Conservation (phyloP, 1,140 invertebrate genomes). For the Trichonephila inaurata region DNA sequence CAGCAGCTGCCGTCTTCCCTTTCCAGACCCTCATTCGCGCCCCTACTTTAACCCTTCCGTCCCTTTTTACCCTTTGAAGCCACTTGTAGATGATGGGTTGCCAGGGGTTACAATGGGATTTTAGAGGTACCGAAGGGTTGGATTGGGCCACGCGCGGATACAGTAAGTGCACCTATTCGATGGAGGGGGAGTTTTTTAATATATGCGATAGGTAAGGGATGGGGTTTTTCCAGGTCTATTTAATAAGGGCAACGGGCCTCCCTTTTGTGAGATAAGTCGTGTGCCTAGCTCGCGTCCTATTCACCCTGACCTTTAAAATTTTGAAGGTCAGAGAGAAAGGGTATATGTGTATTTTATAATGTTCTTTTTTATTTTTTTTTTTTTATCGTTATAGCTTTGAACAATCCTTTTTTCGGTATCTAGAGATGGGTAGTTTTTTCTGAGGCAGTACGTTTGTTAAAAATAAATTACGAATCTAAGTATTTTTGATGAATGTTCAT, state of each 20-base stretch:
- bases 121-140: conserved; percentile 55
- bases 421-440: too few relatives aligned
- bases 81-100: conserved; percentile 50
- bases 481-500: too few relatives aligned
- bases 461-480: too few relatives aligned
- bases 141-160: conserved; percentile 41
- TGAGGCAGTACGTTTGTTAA: too few relatives aligned
- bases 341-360: neutral
- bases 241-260: conserved; percentile 31
- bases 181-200: conserved; percentile 28
- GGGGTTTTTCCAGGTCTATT: neutral
- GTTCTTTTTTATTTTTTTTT: too few relatives aligned
- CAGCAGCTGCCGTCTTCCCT: conserved; percentile 47
- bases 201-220: neutral
- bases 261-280: conserved; percentile 32
- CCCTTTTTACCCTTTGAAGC: conserved; percentile 58
- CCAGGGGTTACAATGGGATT: conserved; percentile 12
- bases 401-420: too few relatives aligned
- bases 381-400: too few relatives aligned
- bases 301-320: conserved; percentile 65
- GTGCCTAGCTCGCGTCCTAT: conserved; percentile 43
- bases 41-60: conserved; percentile 53
- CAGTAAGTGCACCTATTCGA: conserved; percentile 51
- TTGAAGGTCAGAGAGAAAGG: conserved; percentile 46
- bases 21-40: neutral